phyloP scores from a whole-genome alignment of 2,888 invertebrate species.

The Coelinius sp. region DNA sequence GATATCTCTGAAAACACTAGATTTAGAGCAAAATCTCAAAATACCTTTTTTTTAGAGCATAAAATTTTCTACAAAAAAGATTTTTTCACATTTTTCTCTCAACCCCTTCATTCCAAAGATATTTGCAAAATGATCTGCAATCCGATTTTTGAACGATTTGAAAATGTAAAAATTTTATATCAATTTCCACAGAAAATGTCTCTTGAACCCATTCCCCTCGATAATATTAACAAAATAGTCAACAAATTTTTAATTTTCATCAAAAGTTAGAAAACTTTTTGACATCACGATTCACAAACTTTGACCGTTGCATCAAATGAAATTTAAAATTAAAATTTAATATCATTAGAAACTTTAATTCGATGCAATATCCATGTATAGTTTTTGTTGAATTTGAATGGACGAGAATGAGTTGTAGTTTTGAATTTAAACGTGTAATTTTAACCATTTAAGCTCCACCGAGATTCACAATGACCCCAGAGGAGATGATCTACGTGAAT shows the following conservation, averaged over 20 bases:
- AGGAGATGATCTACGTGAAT: constrained; percentile 96
- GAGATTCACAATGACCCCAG: constrained; percentile 94
- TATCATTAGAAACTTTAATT: not conserved
- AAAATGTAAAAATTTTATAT: not conserved
- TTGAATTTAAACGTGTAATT: constrained; percentile 13
- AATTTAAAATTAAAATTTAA: constrained; percentile 21
- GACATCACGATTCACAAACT: not conserved
- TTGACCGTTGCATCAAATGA: not conserved
- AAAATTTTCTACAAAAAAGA: no score
- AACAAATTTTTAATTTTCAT: not conserved
- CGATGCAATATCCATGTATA: not conserved
- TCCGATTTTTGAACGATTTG: no score
- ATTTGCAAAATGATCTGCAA: no score
- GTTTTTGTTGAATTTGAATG: not conserved
- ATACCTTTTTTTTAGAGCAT: no score
- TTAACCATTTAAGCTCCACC: constrained; percentile 80
- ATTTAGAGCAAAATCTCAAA: no score
- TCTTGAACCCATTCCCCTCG: not conserved
- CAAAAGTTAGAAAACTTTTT: not conserved
- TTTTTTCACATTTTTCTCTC: no score
- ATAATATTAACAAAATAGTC: no score
- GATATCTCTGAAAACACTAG: no score
- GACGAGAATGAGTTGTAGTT: constrained; percentile 4
- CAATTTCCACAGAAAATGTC: not conserved
- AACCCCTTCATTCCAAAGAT: no score